phyloP scores from a whole-genome alignment of 2,113 vertebrate species.

The Oncorhynchus nerka region DNA sequence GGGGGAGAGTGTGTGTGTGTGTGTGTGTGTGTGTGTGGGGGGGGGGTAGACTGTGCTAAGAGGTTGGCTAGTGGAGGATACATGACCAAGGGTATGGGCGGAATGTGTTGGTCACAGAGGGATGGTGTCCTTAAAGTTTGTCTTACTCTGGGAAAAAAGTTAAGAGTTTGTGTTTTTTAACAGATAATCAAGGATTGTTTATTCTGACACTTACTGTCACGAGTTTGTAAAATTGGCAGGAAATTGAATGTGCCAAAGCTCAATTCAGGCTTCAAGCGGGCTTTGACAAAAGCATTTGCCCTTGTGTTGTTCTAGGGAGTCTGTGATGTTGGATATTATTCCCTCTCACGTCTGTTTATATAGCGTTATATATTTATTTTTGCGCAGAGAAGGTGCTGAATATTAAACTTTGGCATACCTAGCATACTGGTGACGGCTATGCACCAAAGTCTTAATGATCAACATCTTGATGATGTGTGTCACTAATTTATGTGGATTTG shows the following conservation, averaged over 20 bases:
- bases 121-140: slow-evolving; percentile 28
- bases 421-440: slow-evolving; percentile 39
- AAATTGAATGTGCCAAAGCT: slow-evolving; percentile 75
- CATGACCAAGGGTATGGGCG: not conserved
- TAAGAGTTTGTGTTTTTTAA: slow-evolving; percentile 55
- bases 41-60: not conserved
- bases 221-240: slow-evolving; percentile 73
- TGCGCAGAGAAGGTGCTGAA: slow-evolving; percentile 59
- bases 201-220: slow-evolving; percentile 60
- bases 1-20: slow-evolving; percentile 31
- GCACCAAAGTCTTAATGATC: slow-evolving; percentile 45
- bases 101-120: not conserved
- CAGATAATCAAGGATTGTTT: slow-evolving; percentile 45
- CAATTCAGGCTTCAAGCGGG: slow-evolving; percentile 66
- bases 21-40: not conserved
- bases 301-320: slow-evolving; percentile 63
- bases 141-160: too few relatives aligned
- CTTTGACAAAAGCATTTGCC: slow-evolving; percentile 63
- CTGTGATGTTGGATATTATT: slow-evolving; percentile 74
- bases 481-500: slow-evolving; percentile 50
- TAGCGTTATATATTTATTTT: slow-evolving; percentile 76
- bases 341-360: slow-evolving; percentile 76
- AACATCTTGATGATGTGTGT: slow-evolving; percentile 55
- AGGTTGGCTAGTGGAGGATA: not conserved
- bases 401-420: slow-evolving; percentile 68